Conservation (phyloP, 2,888 invertebrate genomes). For the Heterodera filipjevi region DNA sequence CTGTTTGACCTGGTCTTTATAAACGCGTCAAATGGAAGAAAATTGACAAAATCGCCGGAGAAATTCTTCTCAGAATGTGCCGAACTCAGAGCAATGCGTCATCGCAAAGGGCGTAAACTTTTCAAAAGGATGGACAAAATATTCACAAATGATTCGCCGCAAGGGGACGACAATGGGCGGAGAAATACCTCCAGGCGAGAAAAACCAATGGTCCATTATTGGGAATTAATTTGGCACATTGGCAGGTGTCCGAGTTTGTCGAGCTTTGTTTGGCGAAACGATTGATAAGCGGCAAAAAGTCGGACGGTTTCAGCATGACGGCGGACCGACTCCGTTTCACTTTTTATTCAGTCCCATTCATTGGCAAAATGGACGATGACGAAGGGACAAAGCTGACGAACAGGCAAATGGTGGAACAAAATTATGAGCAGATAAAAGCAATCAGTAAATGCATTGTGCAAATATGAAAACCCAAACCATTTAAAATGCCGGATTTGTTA, state of each 20-base stretch:
- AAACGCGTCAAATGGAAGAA: background rate
- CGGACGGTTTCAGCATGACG: background rate
- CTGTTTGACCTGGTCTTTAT: constrained; percentile 5
- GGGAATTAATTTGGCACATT: background rate
- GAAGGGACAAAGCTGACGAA: background rate
- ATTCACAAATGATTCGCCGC: background rate
- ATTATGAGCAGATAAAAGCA: background rate
- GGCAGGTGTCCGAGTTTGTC: constrained; percentile 2
- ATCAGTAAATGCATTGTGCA: background rate
- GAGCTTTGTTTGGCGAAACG: background rate
- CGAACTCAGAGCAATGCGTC: background rate
- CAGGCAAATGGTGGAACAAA: background rate
- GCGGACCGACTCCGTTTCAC: background rate
- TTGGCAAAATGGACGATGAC: background rate
- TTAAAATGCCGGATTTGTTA: too few relatives aligned
- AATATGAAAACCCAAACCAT: background rate
- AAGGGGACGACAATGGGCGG: background rate
- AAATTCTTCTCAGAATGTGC: constrained; percentile 6
- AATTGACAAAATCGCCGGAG: background rate
- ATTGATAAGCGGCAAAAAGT: background rate
- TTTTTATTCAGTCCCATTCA: background rate
- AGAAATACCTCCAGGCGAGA: background rate
- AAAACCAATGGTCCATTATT: background rate
- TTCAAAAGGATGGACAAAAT: background rate
- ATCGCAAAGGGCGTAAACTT: background rate